Evolutionary conservation across 2,888 invertebrate genomes (phyloP).

Genomic region (Caradrina clavipalpis): DNA sequence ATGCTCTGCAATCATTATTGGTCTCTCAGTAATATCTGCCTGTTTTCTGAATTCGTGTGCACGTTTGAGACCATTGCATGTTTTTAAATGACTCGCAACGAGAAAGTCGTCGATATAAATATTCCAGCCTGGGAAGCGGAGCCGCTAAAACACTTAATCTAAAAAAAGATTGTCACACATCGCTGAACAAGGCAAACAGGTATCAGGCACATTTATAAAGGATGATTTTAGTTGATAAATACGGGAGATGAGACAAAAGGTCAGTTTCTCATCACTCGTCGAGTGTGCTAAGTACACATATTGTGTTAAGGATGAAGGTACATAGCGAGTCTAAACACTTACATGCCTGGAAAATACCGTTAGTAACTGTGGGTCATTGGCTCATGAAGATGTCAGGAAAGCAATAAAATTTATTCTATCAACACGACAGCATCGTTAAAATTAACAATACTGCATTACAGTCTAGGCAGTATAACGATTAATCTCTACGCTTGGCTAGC

Average conservation of each 20-base stretch:
- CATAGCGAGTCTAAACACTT: constrained; percentile 72
- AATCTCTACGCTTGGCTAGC: constrained; percentile 53
- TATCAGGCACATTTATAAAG: constrained; percentile 12
- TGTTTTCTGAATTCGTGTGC: constrained; percentile 51
- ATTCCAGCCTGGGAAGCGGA: constrained; percentile 50
- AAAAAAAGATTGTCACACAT: constrained; percentile 45
- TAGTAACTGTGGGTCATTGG: constrained; percentile 85
- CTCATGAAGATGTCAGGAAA: constrained; percentile 84
- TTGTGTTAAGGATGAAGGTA: constrained; percentile 73
- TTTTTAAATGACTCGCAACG: constrained; percentile 60
- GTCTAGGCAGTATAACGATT: constrained; percentile 66
- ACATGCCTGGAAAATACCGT: constrained; percentile 79
- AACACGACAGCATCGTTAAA: constrained; percentile 75
- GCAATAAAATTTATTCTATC: constrained; percentile 81
- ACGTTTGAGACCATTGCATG: constrained; percentile 62
- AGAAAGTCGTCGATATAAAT: constrained; percentile 57
- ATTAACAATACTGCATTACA: constrained; percentile 74
- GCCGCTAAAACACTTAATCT: constrained; percentile 32
- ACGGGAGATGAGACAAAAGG: constrained; percentile 32
- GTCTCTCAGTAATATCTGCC: constrained; percentile 51
- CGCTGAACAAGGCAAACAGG: constrained; percentile 24
- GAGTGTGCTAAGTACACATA: constrained; percentile 62
- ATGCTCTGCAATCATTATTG: constrained; percentile 67
- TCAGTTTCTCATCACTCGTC: constrained; percentile 46
- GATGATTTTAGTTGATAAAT: constrained; percentile 22